Evolutionary conservation across 2,797 vertebrate species (phyloP), one percentile per base, ranked within the genome.

Genomic region (Orientallactaga sibirica): DNA sequence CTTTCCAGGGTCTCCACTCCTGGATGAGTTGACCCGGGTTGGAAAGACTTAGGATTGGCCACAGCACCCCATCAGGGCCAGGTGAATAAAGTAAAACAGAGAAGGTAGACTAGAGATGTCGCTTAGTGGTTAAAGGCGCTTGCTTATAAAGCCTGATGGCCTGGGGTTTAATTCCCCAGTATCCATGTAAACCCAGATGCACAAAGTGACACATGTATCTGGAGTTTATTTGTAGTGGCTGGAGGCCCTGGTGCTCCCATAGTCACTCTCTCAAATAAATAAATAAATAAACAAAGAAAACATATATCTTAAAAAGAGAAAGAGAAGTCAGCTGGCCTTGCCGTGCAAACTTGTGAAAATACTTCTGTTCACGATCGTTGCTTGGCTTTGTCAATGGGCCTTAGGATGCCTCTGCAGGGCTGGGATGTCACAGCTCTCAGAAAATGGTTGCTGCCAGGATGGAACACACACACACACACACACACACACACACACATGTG

Each of bases 321-420:
- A 74, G 58, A 83, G 10, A 86, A 68, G 15, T 22, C 24, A 1
- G 18, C 41, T 41, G 68, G 18, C 24, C 67, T 68, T 68, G 19
- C 18, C n/a, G 11, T 58, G 41, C 24, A 55, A 96, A 64, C 15
- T 71, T 83, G 83, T 74, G 90, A 82, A 94, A 93, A 93, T 55
- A 61, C 29, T 76, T 71, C 25, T 81, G 74, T 71, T 87, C 8
- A 0, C 24, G 93, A 94, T 93, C 88, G 73, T 82, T 96, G 86
- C 90, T 86, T 88, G 70, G 41, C 91, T 93, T 91, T n/a, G 4
- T 92, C 94, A 68, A 0, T 90, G 41, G 92, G 9, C 4, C 7
- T 67, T 74, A 86, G 74, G 66, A 88, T 81, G 96, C 74, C 93
- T 89, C 75, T 93, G 25, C 71, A 79, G 24, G 67, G 15, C 43